These are phyloP conservation scores for Pristiophorus japonicus DNA, from an alignment of 2,113 vertebrate genomes.

Conservation along the genomic window DNA sequence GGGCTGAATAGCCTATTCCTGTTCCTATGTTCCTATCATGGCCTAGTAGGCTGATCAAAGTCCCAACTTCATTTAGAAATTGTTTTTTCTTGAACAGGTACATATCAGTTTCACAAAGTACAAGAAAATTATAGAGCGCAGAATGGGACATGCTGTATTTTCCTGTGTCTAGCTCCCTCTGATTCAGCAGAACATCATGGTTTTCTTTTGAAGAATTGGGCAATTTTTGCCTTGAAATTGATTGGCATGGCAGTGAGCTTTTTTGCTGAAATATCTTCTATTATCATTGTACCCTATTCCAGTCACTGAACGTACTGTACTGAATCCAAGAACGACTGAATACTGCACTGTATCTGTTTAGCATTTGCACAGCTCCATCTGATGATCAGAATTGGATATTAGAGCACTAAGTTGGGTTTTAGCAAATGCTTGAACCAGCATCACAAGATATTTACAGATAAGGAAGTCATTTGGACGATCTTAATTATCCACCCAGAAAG, in stretches of 20 bases:
- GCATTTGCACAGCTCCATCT: constrained; percentile 13
- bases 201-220: background rate
- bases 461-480: background rate
- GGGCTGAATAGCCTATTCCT: background rate
- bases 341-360: background rate
- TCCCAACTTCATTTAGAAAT: background rate
- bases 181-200: background rate
- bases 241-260: background rate
- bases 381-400: background rate
- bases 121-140: background rate
- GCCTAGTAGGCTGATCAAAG: too few relatives aligned
- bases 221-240: background rate
- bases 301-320: background rate
- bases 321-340: background rate
- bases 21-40: background rate
- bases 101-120: background rate
- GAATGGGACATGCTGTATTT: background rate
- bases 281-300: background rate
- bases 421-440: background rate
- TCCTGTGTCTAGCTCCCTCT: background rate
- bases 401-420: background rate
- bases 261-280: background rate
- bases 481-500: background rate
- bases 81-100: background rate
- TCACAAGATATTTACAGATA: background rate